Percentiles rank a stretch among this genome's conserved stretches.
Conservation (phyloP, 2,113 vertebrate genomes). For the Aythya baeri region DNA sequence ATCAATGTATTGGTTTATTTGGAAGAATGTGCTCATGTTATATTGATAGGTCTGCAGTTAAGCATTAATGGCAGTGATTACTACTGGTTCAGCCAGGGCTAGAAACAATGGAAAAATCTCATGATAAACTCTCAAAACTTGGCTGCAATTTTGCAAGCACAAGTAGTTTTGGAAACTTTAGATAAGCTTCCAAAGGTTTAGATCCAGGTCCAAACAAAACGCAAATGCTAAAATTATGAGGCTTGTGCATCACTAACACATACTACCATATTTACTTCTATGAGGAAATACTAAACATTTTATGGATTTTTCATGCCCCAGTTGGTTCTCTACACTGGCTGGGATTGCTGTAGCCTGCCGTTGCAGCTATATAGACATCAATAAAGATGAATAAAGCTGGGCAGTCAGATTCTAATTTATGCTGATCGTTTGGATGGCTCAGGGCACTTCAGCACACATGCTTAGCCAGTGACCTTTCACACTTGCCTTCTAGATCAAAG, state of each 20-base stretch:
- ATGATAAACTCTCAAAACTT: not conserved
- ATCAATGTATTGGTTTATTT: not conserved
- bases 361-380: slow-evolving; percentile 55
- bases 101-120: not conserved
- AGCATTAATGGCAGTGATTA: not conserved
- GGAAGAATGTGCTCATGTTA: not conserved
- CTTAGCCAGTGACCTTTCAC: slow-evolving; percentile 65
- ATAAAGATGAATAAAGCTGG: slow-evolving; percentile 58
- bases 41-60: not conserved
- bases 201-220: slow-evolving; percentile 47
- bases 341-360: not conserved
- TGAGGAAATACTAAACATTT: slow-evolving; percentile 40
- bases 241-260: not conserved
- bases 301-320: slow-evolving; percentile 47
- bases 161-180: slow-evolving; percentile 36
- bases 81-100: not conserved
- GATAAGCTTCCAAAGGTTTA: slow-evolving; percentile 41
- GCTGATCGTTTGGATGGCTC: slow-evolving; percentile 57
- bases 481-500: slow-evolving; percentile 58
- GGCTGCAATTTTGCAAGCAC: slow-evolving; percentile 13
- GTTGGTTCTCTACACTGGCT: not conserved
- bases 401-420: slow-evolving; percentile 66
- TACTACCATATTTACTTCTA: not conserved
- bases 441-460: slow-evolving; percentile 56
- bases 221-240: not conserved